Base-by-base conservation (phyloP, 2,888 invertebrate species). In the Chrysotoxum bicinctum region DNA sequence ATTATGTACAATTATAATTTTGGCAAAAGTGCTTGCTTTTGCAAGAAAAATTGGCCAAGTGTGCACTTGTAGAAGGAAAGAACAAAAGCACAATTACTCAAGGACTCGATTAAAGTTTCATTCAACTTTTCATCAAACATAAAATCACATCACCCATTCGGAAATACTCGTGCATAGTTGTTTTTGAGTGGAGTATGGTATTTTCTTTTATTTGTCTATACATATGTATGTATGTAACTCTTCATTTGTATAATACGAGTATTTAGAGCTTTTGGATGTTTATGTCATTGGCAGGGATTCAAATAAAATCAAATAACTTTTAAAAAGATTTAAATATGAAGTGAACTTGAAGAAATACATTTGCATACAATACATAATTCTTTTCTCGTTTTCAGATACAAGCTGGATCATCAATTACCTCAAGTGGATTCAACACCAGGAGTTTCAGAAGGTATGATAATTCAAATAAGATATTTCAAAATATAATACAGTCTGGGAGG, bases 371-470 rank as follows among this genome's bases (percentile, higher is more conserved):
- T n/a, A n/a, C n/a, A n/a, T n/a, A 21, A 16, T 60, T 45, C 10
- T 68, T 76, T 69, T 66, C 3, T 35, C 7, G 16, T 40, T 89
- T 90, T 16, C 87, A 91, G 91, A 88, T 88, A 87, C 88, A 90
- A 89, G 87, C 90, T 91, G 90, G 90, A 89, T 87, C 89, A 89
- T 83, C 88, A 87, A 88, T 89, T 90, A 76, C 88, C 89, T 66
- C 89, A 90, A 84, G 87, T 88, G 60, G 89, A 89, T 52, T 85
- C 90, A 84, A 88, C 89, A 60, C 88, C 90, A 86, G 88, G 88
- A 87, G 89, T 90, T 88, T 91, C 91, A 70, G 91, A 91, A 89
- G 91, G 91, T 91, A 88, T 87, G 82, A 77, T 40, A 48, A 37
- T 12, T 37, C 12, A 37, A 37, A 48, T 6, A 5, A 30, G 35